These are phyloP conservation scores for Sepiola atlantica DNA, from an alignment of 2,888 invertebrate genomes.

Conservation along the genomic window DNA sequence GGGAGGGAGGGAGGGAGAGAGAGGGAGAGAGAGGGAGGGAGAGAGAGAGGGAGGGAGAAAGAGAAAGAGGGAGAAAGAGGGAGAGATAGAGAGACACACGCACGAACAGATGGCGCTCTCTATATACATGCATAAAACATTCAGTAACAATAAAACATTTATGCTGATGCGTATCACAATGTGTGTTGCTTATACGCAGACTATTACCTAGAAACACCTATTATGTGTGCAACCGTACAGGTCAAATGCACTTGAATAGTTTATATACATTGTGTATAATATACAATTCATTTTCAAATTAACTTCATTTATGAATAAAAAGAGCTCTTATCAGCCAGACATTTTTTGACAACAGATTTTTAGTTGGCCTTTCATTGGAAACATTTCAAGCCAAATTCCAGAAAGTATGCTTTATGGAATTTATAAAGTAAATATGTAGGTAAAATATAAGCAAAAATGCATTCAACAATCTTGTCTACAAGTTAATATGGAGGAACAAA, in stretches of 20 bases:
- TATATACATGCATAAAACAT: background rate
- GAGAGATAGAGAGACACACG: too few species aligned
- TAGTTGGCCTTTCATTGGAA: background rate
- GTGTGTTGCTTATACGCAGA: background rate
- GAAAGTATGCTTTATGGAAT: background rate
- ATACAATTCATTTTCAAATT: slow-evolving; percentile 32
- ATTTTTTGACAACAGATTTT: background rate
- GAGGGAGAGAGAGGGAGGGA: too few species aligned
- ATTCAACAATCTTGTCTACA: slow-evolving; percentile 15
- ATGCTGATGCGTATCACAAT: background rate
- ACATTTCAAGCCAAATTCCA: slow-evolving; percentile 32
- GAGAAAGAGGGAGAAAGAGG: too few species aligned
- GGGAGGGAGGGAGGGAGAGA: too few species aligned
- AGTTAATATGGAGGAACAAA: background rate
- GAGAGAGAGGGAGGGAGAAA: too few species aligned
- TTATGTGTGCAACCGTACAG: background rate
- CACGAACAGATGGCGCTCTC: background rate
- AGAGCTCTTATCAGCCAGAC: slow-evolving; percentile 32
- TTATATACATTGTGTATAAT: background rate
- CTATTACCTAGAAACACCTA: slow-evolving; percentile 32
- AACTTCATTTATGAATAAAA: slow-evolving; percentile 32
- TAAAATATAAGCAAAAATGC: background rate
- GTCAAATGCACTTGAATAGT: slow-evolving; percentile 32
- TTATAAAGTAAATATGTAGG: background rate
- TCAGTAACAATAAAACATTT: background rate